Evolutionary conservation across 1,140 invertebrate species (phyloP), one percentile per base, ranked within the genome.

Genomic region (Ceratina australensis): DNA sequence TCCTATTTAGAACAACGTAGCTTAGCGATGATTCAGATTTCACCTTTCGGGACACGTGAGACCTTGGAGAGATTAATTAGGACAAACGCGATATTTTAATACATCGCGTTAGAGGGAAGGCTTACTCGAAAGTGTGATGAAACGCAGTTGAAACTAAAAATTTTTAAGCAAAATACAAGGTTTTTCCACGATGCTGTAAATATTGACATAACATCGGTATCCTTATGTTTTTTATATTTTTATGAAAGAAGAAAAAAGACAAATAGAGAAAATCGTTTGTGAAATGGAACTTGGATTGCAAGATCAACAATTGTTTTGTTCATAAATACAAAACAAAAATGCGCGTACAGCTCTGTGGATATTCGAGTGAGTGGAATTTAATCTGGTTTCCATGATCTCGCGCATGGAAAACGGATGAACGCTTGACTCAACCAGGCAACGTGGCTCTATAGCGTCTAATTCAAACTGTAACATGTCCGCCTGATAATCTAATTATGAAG

Each of bases 401-500:
- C 0, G 3, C 16, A 1, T 50, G 22, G 18, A 26, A 18, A 52
- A 66, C 18, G 3, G 24, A 2, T 15, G 22, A 15, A 8, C 18
- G 65, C 16, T 54, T 20, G 24, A 52, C 2, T 24, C 13, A 20
- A 0, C 65, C 24, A 16, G n/a, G 28, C 24, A 7, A 26, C 33
- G 33, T 42, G 33, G 57, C 15, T 3, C 13, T 0, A 24, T 15
- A 15, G 13, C 13, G 18, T 68, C 47, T 26, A 68, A 68, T 68
- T 54, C 24, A 26, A 68, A 68, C 12, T 33, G 65, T 20, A 68
- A 56, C 26, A 24, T 49, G 63, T 75, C 18, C 10, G 13, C 0
- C 26, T 56, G 24, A 75, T 75, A 75, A 75, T 67, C 50, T 67
- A 60, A 67, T 75, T 75, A 75, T 75, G 33, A 75, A 75, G 72